Evolutionary conservation across 2,888 invertebrate species (phyloP), one percentile per base, ranked within the genome.

Genomic region (Erynnis tages): DNA sequence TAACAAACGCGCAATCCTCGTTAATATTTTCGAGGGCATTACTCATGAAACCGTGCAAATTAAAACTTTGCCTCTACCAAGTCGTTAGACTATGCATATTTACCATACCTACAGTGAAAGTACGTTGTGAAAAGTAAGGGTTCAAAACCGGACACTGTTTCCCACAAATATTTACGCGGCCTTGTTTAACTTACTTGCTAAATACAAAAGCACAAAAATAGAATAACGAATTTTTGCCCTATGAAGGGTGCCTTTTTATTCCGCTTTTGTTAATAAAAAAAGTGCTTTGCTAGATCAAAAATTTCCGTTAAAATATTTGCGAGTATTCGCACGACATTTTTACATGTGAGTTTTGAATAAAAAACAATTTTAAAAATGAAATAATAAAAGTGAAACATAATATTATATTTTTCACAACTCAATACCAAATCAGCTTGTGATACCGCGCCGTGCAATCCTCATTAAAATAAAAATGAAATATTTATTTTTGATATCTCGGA

Each of bases 141-240:
- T 43, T 17, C 21, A 25, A 19, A 43, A 29, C 41, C 41, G 32
- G 32, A 46, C 30, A 25, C 30, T 14, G 32, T 8, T 48, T 48
- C 30, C 29, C 32, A 32, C 32, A 41, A 40, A 49, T 32, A 41
- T 49, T 38, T 29, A 38, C 38, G 21, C 5, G 47, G 35, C 37
- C 37, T 38, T 38, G 27, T 38, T 47, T 38, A 29, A 29, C 19
- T 47, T 30, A 21, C 27, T 37, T 37, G 13, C 19, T 38, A 38
- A 37, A 27, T 23, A 29, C 29, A 32, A 13, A 21, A 25, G 19
- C 29, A 16, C 34, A 2, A 35, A 46, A 35, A 46, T 35, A 45
- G 17, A 34, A 34, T 14, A 32, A 44, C 23, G 32, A 19, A 25
- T 34, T 23, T 45, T 29, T 3, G 14, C 14, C 25, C 13, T 41